Evolutionary conservation across 2,888 invertebrate species (phyloP).

Genomic region (Cosmopolites sordidus): DNA sequence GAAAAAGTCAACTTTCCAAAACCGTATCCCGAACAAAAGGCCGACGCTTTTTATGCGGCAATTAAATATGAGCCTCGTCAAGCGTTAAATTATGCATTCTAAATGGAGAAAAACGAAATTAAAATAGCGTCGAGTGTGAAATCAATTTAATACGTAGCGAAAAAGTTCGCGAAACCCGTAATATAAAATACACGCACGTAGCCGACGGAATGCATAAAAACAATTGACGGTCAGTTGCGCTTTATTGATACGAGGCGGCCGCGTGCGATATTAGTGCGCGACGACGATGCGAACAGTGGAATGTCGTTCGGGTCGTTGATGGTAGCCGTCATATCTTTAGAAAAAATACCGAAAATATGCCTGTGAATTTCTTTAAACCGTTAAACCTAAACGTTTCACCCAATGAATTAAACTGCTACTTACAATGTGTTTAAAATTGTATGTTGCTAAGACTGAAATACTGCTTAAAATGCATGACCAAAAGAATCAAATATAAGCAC

Average conservation of each 20-base stretch:
- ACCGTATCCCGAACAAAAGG: not conserved
- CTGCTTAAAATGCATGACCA: too few relatives aligned
- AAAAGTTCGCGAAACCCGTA: slow-evolving; percentile 36
- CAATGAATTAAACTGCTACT: too few relatives aligned
- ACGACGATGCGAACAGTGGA: not conserved
- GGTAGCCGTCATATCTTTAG: too few relatives aligned
- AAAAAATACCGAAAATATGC: too few relatives aligned
- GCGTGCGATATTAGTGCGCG: slow-evolving; percentile 22
- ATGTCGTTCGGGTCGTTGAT: not conserved
- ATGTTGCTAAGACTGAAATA: too few relatives aligned
- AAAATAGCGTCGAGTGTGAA: slow-evolving; percentile 40
- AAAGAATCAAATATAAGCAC: too few relatives aligned
- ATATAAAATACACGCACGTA: slow-evolving; percentile 43
- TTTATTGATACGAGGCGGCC: slow-evolving; percentile 24
- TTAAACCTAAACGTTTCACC: too few relatives aligned
- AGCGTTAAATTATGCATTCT: slow-evolving; percentile 42
- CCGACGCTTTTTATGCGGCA: slow-evolving; percentile 20
- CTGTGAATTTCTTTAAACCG: too few relatives aligned
- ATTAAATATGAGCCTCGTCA: slow-evolving; percentile 25
- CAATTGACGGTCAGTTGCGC: slow-evolving; percentile 30
- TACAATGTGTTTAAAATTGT: too few relatives aligned
- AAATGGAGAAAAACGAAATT: slow-evolving; percentile 39
- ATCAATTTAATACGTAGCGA: slow-evolving; percentile 39
- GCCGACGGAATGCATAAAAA: slow-evolving; percentile 39
- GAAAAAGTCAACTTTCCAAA: slow-evolving; percentile 10